These are phyloP conservation scores for Anableps anableps DNA, from an alignment of 2,797 vertebrate species.

Conservation along the genomic window DNA sequence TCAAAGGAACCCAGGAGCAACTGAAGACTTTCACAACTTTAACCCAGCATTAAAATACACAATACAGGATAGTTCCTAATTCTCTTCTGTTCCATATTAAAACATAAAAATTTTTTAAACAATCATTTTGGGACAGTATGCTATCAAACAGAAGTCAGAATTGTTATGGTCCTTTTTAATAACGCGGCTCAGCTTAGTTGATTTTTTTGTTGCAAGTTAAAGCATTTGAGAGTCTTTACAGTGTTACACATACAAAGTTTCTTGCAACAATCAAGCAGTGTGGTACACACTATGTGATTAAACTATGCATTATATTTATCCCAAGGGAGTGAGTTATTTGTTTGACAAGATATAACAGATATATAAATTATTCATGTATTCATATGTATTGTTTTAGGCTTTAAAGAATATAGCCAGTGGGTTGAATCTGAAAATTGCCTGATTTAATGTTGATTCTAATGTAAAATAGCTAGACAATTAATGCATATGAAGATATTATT, in stretches of 20 bases:
- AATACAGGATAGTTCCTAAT: neutral
- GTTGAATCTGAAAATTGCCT: constrained; percentile 2
- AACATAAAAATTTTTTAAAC: no score
- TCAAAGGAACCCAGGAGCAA: no score
- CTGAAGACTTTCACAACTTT: neutral
- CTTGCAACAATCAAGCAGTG: neutral
- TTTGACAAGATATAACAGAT: neutral
- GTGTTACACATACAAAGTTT: neutral
- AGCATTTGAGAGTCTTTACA: neutral
- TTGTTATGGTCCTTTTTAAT: neutral
- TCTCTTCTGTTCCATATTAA: neutral
- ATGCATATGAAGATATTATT: neutral
- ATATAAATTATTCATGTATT: neutral
- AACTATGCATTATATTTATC: neutral
- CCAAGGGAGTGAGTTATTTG: neutral
- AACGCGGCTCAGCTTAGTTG: neutral
- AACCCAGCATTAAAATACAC: neutral
- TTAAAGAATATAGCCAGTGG: neutral
- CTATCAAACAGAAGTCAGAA: neutral
- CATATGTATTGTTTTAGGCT: neutral
- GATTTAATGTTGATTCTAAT: neutral
- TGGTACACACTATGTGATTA: neutral
- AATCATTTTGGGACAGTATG: neutral
- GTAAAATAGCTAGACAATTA: neutral
- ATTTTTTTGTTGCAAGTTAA: neutral